Evolutionary conservation across 2,113 vertebrate genomes (phyloP).

Genomic region (Chlorodrepanis virens): DNA sequence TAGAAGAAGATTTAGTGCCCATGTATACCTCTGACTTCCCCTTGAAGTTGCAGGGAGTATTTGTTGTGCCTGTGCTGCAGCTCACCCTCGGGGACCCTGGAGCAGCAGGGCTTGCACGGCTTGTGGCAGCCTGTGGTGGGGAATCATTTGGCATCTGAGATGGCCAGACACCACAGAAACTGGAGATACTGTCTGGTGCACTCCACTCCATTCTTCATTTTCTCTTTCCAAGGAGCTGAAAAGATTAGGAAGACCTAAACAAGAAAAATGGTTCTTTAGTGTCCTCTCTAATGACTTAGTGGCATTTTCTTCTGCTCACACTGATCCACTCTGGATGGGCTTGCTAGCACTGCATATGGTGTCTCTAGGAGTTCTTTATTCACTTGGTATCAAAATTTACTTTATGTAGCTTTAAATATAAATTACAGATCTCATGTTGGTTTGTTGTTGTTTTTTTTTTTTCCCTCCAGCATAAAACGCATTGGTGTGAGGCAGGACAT

Average conservation of each 20-base stretch:
- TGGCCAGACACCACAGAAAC: neutral
- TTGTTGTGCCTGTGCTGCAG: neutral
- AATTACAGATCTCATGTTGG: neutral
- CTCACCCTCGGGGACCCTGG: neutral
- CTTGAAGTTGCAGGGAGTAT: accelerated
- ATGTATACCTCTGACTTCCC: neutral
- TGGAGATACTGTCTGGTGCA: neutral
- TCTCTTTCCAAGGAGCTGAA: neutral
- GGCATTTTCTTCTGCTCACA: neutral
- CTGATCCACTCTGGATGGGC: accelerated
- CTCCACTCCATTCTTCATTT: neutral
- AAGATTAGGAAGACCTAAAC: neutral
- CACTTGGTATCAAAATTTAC: neutral
- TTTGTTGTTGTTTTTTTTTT: neutral
- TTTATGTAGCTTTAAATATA: neutral
- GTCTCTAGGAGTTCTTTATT: neutral
- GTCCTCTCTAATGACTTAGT: neutral
- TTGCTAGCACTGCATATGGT: neutral
- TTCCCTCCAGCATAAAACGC: neutral
- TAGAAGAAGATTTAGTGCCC: neutral
- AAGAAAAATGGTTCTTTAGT: neutral
- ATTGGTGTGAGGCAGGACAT: neutral
- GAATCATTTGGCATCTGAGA: neutral
- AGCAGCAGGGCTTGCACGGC: neutral
- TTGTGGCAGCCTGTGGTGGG: neutral